Evolutionary conservation across 2,888 invertebrate genomes (phyloP), one percentile per base, ranked within the genome.

Genomic region (Standfussiana lucernea): DNA sequence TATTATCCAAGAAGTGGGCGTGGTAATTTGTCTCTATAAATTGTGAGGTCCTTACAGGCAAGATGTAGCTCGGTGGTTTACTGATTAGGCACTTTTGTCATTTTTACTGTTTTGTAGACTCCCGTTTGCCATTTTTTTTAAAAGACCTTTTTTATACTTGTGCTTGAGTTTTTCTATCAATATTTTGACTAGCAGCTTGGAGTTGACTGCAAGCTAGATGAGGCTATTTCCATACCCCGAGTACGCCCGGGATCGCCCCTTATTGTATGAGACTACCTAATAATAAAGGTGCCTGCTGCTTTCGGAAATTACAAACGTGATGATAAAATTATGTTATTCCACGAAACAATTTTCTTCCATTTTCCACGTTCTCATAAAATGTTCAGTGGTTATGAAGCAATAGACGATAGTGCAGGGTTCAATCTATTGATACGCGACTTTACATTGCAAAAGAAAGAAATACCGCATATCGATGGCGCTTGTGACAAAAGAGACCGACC

Each of bases 401-500:
- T 32, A 10, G 28, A 35, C 8, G 3, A 42, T 21, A 15, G 24
- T n/a, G 2, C 35, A 37, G 15, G 40, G 35, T n/a, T 59, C 67
- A 82, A 69, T 65, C 53, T 15, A 59, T 69, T 67, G 32, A 73
- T 50, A 45, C 8, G 28, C 8, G 5, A 28, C 8, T 35, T 21
- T 24, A 42, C n/a, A 32, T 40, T 50, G 5, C 37, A 59, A 81
- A 81, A 83, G 77, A 85, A 83, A 82, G 72, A 59, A 75, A 62
- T 64, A 5, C n/a, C 59, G 69, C 66, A 69, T 72, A 69, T 75
- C 24, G n/a, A 40, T 37, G 47, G 21, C 28, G 32, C 21, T 62
- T 76, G 61, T 21, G 64, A 79, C 72, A 77, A 77, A 81, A 69
- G 40, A 61, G n/a, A 7, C 24, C 50, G 67, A 65, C 75, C 75